These are phyloP conservation scores for Heloderma charlesbogerti DNA, from an alignment of 2,113 vertebrate genomes.

Conservation along the genomic window DNA sequence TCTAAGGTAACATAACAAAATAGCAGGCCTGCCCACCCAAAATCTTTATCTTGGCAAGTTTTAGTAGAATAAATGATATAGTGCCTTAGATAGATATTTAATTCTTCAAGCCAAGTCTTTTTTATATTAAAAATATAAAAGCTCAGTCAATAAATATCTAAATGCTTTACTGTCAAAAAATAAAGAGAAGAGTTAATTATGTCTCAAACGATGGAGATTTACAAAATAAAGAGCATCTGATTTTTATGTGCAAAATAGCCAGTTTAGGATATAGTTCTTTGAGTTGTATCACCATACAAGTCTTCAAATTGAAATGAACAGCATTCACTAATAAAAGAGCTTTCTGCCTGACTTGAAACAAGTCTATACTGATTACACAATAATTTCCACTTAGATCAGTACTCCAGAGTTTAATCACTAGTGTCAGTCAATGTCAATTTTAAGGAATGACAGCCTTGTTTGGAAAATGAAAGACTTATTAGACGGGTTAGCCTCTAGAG, in stretches of 20 bases:
- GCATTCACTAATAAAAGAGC: not conserved
- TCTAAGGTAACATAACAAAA: not conserved
- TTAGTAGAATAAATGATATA: constrained; percentile 5
- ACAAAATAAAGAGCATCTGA: not conserved
- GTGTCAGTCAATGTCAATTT: not conserved
- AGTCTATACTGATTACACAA: constrained; percentile 7
- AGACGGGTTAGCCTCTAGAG: not conserved
- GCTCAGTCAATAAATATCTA: constrained; percentile 5
- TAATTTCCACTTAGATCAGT: constrained; percentile 11
- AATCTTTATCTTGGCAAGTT: not conserved
- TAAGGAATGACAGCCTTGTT: constrained; percentile 6
- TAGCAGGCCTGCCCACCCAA: not conserved
- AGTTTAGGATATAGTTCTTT: not conserved
- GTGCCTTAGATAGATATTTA: not conserved
- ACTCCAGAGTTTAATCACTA: constrained; percentile 6
- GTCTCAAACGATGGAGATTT: not conserved
- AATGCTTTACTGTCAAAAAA: not conserved
- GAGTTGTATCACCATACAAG: not conserved
- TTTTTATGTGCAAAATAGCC: not conserved
- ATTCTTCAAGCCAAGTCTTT: not conserved
- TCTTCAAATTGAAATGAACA: constrained; percentile 8
- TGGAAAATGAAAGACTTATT: constrained; percentile 16
- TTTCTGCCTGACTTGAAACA: constrained; percentile 9
- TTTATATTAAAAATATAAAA: not conserved
- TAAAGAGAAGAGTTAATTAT: not conserved